These are phyloP conservation scores for Mercenaria mercenaria DNA, from an alignment of 1,140 invertebrate species.

Conservation along the genomic window DNA sequence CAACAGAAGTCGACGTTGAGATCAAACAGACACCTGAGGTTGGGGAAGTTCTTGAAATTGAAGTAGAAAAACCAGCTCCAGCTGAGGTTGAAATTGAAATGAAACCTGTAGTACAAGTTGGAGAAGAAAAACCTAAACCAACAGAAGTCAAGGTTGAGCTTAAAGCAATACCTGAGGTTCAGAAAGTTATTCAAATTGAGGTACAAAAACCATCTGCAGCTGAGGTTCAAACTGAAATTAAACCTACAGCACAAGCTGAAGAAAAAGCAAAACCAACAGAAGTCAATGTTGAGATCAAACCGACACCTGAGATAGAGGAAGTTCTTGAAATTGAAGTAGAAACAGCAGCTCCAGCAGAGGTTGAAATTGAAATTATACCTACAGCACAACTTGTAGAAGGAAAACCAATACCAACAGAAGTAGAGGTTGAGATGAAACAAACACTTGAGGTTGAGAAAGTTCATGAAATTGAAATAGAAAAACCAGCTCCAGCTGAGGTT, in stretches of 20 bases:
- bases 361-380: constrained; percentile 39
- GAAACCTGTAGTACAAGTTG: too few species aligned
- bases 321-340: too few species aligned
- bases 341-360: not conserved
- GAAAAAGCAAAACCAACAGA: not conserved
- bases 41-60: too few species aligned
- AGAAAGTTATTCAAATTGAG: too few species aligned
- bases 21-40: too few species aligned
- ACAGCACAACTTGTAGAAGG: not conserved
- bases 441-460: not conserved
- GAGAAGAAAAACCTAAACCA: not conserved
- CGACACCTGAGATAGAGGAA: not conserved
- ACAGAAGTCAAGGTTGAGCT: not conserved
- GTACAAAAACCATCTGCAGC: constrained; percentile 30
- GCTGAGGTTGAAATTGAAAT: too few species aligned
- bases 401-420: constrained; percentile 26
- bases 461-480: not conserved
- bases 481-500: not conserved
- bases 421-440: not conserved
- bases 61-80: too few species aligned
- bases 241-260: constrained; percentile 3
- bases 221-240: constrained; percentile 24
- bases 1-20: too few species aligned
- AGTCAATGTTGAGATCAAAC: not conserved
- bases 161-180: constrained; percentile 8